Conservation (phyloP, 2,888 invertebrate species). For the Campaea margaritaria region DNA sequence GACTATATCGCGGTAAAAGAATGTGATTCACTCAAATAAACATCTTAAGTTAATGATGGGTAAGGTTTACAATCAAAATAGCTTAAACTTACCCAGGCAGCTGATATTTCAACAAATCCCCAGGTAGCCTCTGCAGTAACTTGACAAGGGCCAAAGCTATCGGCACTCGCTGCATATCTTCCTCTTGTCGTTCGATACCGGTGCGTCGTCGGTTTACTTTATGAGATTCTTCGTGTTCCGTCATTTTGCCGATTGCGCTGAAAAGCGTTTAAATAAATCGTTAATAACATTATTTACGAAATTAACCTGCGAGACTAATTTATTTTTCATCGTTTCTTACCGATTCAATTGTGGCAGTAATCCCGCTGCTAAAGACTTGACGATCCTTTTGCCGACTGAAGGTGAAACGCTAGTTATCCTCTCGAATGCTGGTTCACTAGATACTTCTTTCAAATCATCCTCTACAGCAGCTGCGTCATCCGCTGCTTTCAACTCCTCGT, state of each 20-base stretch:
- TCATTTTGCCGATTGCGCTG: slow-evolving; percentile 82
- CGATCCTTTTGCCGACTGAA: slow-evolving; percentile 90
- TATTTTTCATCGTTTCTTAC: slow-evolving; percentile 50
- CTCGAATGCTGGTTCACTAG: slow-evolving; percentile 69
- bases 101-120: slow-evolving; percentile 89
- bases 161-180: slow-evolving; percentile 95
- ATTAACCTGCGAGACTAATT: too few species aligned
- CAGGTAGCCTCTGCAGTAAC: slow-evolving; percentile 93
- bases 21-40: too few species aligned
- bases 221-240: slow-evolving; percentile 90
- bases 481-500: slow-evolving; percentile 65
- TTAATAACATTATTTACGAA: too few species aligned
- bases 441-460: slow-evolving; percentile 58
- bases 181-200: slow-evolving; percentile 91
- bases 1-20: too few species aligned
- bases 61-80: neutral
- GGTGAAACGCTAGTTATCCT: slow-evolving; percentile 86
- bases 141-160: slow-evolving; percentile 97
- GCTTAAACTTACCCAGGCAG: slow-evolving; percentile 91
- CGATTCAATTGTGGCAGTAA: slow-evolving; percentile 93
- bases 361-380: slow-evolving; percentile 88
- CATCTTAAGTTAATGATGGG: too few species aligned
- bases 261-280: slow-evolving; percentile 19
- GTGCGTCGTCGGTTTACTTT: slow-evolving; percentile 90
- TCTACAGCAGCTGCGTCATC: slow-evolving; percentile 72